These are phyloP conservation scores for Amazona finschi DNA, from an alignment of 2,797 vertebrate species.

Conservation along the genomic window DNA sequence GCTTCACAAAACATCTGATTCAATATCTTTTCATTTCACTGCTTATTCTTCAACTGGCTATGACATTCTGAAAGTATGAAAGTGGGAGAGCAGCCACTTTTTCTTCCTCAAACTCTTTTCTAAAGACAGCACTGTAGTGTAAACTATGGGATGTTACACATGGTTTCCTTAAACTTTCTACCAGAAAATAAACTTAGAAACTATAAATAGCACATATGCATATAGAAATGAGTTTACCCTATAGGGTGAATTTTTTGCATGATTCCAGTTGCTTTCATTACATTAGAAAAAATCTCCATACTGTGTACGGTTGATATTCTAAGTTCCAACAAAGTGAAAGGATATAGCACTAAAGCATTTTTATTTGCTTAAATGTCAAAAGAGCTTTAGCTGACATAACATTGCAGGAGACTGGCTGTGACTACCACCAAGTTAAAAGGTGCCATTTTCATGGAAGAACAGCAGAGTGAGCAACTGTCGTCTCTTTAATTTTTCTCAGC, in stretches of 20 bases:
- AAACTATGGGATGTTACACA: neutral
- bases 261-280: neutral
- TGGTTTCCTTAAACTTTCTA: neutral
- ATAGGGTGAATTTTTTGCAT: neutral
- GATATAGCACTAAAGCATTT: neutral
- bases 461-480: neutral
- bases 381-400: neutral
- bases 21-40: slow-evolving; percentile 2
- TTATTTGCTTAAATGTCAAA: neutral
- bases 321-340: neutral
- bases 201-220: neutral
- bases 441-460: neutral
- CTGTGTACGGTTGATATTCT: fast-evolving
- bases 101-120: neutral
- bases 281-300: neutral
- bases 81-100: neutral
- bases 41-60: neutral
- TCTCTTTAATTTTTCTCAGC: neutral
- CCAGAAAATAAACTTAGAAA: neutral
- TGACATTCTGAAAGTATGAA: neutral
- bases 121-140: neutral
- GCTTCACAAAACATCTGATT: slow-evolving; percentile 6
- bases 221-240: neutral
- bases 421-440: neutral
- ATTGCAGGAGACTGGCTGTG: neutral